These are phyloP conservation scores for Diaprepes abbreviatus DNA, from an alignment of 2,888 invertebrate genomes.

Conservation along the genomic window DNA sequence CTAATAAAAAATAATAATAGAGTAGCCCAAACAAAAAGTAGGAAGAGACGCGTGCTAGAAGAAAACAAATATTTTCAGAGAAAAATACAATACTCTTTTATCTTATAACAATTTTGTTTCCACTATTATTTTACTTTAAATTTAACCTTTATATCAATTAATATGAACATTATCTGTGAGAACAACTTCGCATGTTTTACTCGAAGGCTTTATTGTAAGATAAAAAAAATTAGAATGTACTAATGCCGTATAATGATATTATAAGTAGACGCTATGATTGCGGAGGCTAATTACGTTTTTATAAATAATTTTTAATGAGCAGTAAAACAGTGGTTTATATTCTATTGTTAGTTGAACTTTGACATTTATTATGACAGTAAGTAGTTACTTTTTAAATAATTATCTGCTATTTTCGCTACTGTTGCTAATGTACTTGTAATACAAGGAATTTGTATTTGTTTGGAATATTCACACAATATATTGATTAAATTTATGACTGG, in stretches of 20 bases:
- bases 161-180: not conserved
- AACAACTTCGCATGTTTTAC: not conserved
- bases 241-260: slow-evolving; percentile 1
- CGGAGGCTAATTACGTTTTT: not conserved
- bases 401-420: no score
- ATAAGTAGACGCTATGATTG: slow-evolving; percentile 1
- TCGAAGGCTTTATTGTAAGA: not conserved
- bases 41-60: no score
- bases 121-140: no score
- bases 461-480: no score
- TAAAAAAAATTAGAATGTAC: not conserved
- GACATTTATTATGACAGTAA: not conserved
- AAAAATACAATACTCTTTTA: no score
- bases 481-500: no score
- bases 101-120: no score
- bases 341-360: slow-evolving; percentile 1
- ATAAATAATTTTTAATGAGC: slow-evolving; percentile 7
- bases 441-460: no score
- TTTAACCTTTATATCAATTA: not conserved
- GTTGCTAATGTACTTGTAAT: no score
- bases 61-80: no score
- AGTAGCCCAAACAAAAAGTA: no score
- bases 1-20: no score
- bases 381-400: not conserved
- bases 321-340: not conserved